Conservation (phyloP, 2,797 vertebrate species). For the Pangasius larnaudii region DNA sequence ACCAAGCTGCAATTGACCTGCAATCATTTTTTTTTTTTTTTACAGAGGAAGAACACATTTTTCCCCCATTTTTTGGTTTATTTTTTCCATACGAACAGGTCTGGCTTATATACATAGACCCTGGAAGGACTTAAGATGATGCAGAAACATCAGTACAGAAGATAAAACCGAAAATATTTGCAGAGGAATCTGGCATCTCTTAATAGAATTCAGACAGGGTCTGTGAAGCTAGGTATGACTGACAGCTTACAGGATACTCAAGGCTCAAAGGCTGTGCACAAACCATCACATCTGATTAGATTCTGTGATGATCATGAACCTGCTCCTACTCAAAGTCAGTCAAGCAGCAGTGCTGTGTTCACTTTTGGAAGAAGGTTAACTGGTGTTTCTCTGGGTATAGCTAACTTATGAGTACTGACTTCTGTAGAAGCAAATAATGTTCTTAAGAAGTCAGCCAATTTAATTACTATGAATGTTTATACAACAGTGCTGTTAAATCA, state of each 20-base stretch:
- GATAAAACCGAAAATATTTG: background rate
- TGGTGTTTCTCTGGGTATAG: background rate
- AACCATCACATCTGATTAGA: conserved; percentile 49
- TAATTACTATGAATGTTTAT: background rate
- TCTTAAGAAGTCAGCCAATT: background rate
- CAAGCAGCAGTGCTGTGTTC: background rate
- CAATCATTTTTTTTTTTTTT: background rate
- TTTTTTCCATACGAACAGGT: background rate
- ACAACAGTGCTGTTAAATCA: background rate
- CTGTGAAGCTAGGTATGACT: conserved; percentile 33
- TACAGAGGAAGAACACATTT: no score
- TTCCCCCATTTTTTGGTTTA: background rate
- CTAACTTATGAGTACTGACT: background rate
- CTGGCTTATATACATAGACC: background rate
- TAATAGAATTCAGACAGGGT: background rate
- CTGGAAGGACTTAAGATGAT: background rate
- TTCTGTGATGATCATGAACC: conserved; percentile 35
- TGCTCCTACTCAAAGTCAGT: conserved; percentile 10
- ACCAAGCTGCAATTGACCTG: background rate
- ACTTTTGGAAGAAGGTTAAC: conserved; percentile 5
- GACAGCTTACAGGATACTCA: conserved; percentile 41
- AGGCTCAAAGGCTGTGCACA: conserved; percentile 26
- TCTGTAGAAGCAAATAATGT: background rate
- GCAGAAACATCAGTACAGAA: conserved; percentile 1
- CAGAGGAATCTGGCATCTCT: background rate